These are phyloP conservation scores for Sminthopsis crassicaudata DNA, from an alignment of 2,113 vertebrate species.

Conservation along the genomic window DNA sequence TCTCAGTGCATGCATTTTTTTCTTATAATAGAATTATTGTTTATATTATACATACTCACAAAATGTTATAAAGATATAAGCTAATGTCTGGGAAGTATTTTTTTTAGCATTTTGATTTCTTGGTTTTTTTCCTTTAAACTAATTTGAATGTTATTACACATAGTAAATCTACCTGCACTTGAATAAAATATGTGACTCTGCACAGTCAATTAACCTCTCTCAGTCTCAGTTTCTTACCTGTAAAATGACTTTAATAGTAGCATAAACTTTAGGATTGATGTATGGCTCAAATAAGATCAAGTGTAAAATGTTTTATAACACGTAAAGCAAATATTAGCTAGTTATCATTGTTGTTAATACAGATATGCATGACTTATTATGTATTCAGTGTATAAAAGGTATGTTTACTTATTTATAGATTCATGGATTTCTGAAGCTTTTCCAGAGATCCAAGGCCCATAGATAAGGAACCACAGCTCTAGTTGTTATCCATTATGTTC, in stretches of 20 bases:
- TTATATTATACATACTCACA: neutral
- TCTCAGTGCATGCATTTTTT: neutral
- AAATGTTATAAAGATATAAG: slow-evolving; percentile 2
- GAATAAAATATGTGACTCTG: neutral
- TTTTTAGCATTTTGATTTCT: neutral
- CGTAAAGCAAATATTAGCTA: neutral
- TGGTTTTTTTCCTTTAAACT: neutral
- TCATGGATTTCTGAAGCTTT: neutral
- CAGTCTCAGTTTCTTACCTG: neutral
- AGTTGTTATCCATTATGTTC: neutral
- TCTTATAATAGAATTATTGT: slow-evolving; percentile 25
- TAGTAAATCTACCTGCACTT: neutral
- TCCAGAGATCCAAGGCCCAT: neutral
- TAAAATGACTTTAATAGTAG: neutral
- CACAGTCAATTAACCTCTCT: neutral
- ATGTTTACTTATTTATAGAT: neutral
- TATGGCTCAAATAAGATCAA: neutral
- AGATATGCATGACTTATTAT: neutral
- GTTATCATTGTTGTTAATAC: neutral
- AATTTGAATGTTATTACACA: neutral
- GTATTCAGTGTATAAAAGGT: neutral
- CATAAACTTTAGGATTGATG: neutral
- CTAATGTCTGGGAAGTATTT: neutral
- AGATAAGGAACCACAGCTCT: neutral
- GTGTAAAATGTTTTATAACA: neutral